These are phyloP conservation scores for Steatocranus sp. DNA, from an alignment of 2,797 vertebrate genomes.

Conservation along the genomic window DNA sequence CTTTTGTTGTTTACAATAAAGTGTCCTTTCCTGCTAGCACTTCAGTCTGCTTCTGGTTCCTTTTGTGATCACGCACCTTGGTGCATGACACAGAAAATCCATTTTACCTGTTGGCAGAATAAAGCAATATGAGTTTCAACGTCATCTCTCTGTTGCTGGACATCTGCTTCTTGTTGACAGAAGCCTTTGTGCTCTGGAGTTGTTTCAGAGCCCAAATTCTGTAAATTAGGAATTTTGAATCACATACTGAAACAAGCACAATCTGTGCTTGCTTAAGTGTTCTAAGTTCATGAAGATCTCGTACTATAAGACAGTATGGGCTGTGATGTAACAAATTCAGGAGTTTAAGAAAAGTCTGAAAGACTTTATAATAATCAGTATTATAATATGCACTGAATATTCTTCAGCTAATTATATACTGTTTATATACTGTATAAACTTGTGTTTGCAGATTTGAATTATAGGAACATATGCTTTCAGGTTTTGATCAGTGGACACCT, in stretches of 20 bases:
- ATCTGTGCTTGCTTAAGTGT: rapidly evolving
- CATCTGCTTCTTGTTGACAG: neutral
- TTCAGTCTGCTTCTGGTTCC: neutral
- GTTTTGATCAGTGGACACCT: neutral
- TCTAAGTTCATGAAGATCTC: rapidly evolving
- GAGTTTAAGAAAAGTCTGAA: neutral
- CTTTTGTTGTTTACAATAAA: neutral
- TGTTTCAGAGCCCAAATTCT: rapidly evolving
- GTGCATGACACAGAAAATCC: neutral
- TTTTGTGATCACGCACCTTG: neutral
- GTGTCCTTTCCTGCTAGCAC: neutral
- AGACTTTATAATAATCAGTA: neutral
- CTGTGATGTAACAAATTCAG: neutral
- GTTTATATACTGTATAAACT: neutral
- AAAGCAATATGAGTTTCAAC: neutral
- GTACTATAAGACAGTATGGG: neutral
- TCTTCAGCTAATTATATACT: neutral
- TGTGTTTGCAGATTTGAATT: neutral
- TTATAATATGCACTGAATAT: neutral
- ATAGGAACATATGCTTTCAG: neutral
- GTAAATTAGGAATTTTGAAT: rapidly evolving
- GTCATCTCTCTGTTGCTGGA: neutral
- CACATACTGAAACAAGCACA: neutral
- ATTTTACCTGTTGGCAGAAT: neutral
- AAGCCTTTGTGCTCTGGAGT: rapidly evolving